Base-by-base conservation (phyloP, 2,888 invertebrate species). In the Macropis europaea region DNA sequence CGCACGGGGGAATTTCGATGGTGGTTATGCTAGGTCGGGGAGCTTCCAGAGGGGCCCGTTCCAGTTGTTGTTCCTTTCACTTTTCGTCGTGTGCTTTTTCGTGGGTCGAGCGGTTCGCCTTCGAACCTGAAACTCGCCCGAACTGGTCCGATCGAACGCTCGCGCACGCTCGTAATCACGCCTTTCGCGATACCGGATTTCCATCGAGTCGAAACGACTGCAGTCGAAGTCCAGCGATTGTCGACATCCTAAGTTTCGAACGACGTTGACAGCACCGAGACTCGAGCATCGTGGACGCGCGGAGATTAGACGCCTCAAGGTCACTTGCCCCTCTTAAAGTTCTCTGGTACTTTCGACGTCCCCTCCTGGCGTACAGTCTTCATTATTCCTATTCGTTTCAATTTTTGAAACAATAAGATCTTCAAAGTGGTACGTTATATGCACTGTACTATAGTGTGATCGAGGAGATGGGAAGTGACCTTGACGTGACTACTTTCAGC, bases 51-150 rank as follows among this genome's bases (percentile, higher is more conserved):
- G 48, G 50, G 19, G 13, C 7, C 38, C 7, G 42, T 30, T 34
- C 9, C 30, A 3, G 15, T 34, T 48, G 42, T 32, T 52, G 59
- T 79, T 72, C 87, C 88, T 87, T 88, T 88, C 88, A 87, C 87
- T 87, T 86, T 84, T 84, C 78, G 78, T 83, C 78, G 82, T 74
- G 77, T 83, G 77, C 77, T 81, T 79, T 82, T 79, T 82, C 81
- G 81, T 77, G 71, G 77, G 63, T 62, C 81, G 77, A 82, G 82
- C 76, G 73, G 84, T 82, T 84, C 79, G 78, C 82, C 84, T 84
- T 84, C 80, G 74, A n/a, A 62, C 63, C 63, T 81, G 73, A 77
- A 82, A 75, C 77, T 77, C 69, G 77, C 64, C 71, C 69, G 64
- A 81, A 81, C 74, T 77, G 81, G 75, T 75, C 73, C 79, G 76